Evolutionary conservation across 53 echinoderm and acorn worm species (phyloP).

Genomic region (Actinopyga echinites): DNA sequence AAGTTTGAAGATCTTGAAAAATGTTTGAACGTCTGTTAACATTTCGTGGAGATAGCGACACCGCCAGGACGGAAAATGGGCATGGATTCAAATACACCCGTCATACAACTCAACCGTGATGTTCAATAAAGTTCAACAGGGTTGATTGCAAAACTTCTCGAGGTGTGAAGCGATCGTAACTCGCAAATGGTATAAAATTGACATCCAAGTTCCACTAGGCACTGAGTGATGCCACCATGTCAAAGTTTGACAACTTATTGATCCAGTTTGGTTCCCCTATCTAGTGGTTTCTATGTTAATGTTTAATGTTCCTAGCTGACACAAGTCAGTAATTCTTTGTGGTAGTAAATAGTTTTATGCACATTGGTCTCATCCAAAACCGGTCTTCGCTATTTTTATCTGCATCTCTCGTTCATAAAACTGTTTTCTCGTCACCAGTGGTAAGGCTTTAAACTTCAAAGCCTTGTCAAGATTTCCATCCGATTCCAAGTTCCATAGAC

Average conservation of each 20-base stretch:
- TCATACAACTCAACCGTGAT: conserved; percentile 3
- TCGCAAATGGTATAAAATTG: neutral
- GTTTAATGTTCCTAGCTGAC: conserved; percentile 6
- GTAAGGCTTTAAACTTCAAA: no score
- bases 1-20: neutral
- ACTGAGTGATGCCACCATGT: neutral
- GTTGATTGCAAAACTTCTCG: neutral
- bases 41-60: neutral
- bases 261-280: neutral
- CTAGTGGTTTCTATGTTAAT: conserved; percentile 8
- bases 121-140: conserved; percentile 3
- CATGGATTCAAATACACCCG: neutral
- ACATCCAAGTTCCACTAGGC: neutral
- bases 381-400: conserved; percentile 13
- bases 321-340: neutral
- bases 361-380: neutral
- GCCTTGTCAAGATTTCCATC: no score
- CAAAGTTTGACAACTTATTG: neutral
- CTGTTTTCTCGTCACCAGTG: no score
- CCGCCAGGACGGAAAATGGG: neutral
- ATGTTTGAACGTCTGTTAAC: neutral
- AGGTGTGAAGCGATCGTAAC: neutral
- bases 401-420: neutral
- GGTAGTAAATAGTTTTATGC: neutral
- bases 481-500: no score